A percentile compares a stretch with the other conserved stretches of the same genome.
phyloP scores from a whole-genome alignment of 2,797 vertebrate species.

The Ctenochaetus hawaiiensis region DNA sequence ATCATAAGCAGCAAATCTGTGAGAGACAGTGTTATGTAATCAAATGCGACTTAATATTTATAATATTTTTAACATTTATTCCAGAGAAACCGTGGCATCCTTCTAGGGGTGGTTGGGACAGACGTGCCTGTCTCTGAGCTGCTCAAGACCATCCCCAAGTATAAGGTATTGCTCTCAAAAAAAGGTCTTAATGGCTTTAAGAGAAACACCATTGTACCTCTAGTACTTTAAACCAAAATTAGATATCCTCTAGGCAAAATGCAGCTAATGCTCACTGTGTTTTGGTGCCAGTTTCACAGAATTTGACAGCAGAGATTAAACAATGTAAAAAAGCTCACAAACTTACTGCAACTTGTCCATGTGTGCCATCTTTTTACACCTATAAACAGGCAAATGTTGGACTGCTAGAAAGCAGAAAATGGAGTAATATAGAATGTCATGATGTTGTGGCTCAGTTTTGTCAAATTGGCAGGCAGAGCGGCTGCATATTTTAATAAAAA shows the following conservation, averaged over 20 bases:
- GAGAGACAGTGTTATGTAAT: slow-evolving; percentile 24
- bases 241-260: background rate
- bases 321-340: no score
- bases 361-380: no score
- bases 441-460: no score
- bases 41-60: slow-evolving; percentile 12
- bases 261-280: no score
- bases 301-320: no score
- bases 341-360: no score
- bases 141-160: slow-evolving; percentile 96
- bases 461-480: no score
- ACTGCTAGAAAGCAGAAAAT: no score
- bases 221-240: background rate
- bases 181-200: background rate
- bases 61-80: slow-evolving; percentile 57
- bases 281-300: no score
- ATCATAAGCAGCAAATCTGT: slow-evolving; percentile 12
- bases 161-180: slow-evolving; percentile 84
- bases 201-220: background rate
- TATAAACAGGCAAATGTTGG: no score
- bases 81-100: slow-evolving; percentile 95
- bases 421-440: no score
- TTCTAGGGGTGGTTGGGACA: slow-evolving; percentile 97
- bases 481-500: no score
- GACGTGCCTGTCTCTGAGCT: slow-evolving; percentile 98